These are phyloP conservation scores for Megatriorchis doriae DNA, from an alignment of 2,113 vertebrate species.

Conservation along the genomic window DNA sequence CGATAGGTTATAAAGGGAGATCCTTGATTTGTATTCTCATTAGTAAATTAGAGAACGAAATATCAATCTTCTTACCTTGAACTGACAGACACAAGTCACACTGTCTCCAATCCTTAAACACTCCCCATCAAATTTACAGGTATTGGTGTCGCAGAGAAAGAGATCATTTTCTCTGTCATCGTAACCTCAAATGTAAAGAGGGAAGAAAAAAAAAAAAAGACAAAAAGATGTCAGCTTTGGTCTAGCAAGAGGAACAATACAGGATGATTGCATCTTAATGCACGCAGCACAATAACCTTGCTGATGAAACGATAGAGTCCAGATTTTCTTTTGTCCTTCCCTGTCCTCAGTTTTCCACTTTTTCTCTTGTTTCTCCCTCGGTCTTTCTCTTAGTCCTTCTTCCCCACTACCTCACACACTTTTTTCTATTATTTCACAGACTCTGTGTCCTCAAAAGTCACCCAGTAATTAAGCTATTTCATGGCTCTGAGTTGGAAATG, in stretches of 20 bases:
- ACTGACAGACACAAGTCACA: conserved; percentile 98
- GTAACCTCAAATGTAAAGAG: conserved; percentile 84
- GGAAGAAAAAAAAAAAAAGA: background rate
- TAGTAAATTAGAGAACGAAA: conserved; percentile 55
- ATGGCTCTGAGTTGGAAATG: background rate
- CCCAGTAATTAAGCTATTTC: background rate
- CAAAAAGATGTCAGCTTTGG: conserved; percentile 38
- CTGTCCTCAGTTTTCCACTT: conserved; percentile 7
- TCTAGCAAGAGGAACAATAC: background rate
- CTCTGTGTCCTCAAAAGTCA: background rate
- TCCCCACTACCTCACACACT: background rate
- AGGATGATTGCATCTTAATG: background rate
- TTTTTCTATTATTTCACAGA: background rate
- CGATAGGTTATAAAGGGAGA: conserved; percentile 41
- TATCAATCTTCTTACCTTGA: conserved; percentile 87
- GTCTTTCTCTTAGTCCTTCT: background rate
- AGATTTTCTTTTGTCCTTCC: conserved; percentile 37
- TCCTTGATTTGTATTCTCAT: conserved; percentile 48
- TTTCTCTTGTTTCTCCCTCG: background rate
- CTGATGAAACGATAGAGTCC: background rate
- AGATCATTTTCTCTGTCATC: conserved; percentile 98
- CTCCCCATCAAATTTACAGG: conserved; percentile 98
- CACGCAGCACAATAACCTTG: background rate
- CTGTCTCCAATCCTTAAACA: conserved; percentile 97
- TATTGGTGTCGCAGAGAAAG: conserved; percentile 97